Evolutionary conservation across 2,797 vertebrate species (phyloP).

Genomic region (Trichosurus vulpecula): DNA sequence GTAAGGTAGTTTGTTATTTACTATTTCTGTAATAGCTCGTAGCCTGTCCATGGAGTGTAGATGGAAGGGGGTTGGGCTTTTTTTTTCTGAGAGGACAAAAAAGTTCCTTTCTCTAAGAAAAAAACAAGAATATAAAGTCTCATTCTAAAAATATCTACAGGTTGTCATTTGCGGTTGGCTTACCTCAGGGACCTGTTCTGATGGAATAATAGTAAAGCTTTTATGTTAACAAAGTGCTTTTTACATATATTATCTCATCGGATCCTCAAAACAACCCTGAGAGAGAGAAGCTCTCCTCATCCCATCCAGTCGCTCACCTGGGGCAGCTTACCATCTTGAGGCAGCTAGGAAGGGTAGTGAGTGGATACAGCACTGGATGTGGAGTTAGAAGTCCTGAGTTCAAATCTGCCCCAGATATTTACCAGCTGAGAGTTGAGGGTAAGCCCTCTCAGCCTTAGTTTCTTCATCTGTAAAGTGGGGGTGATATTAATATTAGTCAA

Average conservation of each 20-base stretch:
- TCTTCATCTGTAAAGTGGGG: neutral
- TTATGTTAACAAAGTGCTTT: neutral
- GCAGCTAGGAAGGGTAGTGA: neutral
- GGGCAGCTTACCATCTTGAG: neutral
- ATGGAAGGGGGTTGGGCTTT: neutral
- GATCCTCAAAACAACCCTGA: neutral
- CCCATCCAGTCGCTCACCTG: neutral
- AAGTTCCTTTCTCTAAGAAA: neutral
- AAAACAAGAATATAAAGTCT: neutral
- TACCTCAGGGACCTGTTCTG: neutral
- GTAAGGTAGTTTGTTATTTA: constrained; percentile 64
- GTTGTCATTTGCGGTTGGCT: neutral
- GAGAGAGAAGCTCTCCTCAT: neutral
- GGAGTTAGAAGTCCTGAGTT: neutral
- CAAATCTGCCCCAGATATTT: neutral
- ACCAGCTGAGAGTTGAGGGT: neutral
- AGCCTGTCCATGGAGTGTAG: constrained; percentile 19
- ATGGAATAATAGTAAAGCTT: neutral
- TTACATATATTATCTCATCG: neutral
- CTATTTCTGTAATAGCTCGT: constrained; percentile 70
- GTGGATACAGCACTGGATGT: neutral
- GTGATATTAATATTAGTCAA: neutral
- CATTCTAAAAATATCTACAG: constrained; percentile 51
- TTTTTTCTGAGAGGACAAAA: neutral
- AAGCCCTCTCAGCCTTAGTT: neutral